A percentile compares a stretch with the other conserved stretches of the same genome.
These are phyloP conservation scores for Lycorma delicatula DNA, from an alignment of 1,140 invertebrate species.

Conservation along the genomic window DNA sequence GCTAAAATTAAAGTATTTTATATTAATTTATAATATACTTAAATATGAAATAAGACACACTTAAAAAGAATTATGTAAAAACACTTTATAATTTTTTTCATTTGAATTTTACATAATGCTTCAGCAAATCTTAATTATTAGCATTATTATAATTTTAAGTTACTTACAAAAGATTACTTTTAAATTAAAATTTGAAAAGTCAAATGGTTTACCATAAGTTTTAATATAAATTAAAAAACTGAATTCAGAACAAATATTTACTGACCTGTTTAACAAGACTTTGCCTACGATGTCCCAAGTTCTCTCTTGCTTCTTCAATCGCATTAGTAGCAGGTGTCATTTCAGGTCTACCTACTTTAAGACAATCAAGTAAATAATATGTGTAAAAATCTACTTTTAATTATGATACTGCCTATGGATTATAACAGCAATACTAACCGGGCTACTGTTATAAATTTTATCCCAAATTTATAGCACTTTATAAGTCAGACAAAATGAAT, in stretches of 20 bases:
- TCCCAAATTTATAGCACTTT: not conserved
- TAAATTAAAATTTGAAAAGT: not conserved
- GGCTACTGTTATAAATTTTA: not conserved
- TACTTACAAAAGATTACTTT: not conserved
- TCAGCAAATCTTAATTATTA: too few species aligned
- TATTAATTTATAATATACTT: too few species aligned
- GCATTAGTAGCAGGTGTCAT: slow-evolving; percentile 12
- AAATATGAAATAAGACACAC: too few species aligned
- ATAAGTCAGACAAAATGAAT: not conserved
- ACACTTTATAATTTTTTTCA: too few species aligned
- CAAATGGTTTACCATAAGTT: not conserved
- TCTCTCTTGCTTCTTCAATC: slow-evolving; percentile 8
- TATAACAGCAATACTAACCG: not conserved
- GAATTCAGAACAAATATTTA: not conserved
- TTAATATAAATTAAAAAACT: not conserved
- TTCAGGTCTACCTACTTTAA: not conserved
- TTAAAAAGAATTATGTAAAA: too few species aligned
- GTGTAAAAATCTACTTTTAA: not conserved
- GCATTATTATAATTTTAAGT: not conserved
- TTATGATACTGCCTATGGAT: not conserved
- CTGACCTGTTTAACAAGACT: not conserved
- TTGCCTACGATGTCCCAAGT: not conserved
- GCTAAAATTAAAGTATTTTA: too few species aligned
- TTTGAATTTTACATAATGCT: too few species aligned
- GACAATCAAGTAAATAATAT: not conserved